Base-by-base conservation (phyloP, 64 coral and sea anemone genomes). In the Porites australiensis region DNA sequence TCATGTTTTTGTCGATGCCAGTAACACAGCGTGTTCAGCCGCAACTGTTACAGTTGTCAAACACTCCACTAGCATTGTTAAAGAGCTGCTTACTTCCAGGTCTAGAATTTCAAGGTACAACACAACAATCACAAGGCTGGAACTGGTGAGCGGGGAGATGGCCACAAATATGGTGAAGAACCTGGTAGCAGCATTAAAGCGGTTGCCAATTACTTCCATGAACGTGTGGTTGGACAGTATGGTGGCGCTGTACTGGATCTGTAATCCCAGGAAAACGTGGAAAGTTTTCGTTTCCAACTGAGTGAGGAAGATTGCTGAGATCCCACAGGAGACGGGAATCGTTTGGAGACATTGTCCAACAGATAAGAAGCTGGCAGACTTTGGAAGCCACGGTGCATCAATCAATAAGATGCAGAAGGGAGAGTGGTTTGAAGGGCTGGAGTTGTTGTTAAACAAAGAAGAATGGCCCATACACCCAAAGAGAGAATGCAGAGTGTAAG, bases 171-270 rank as follows among this genome's bases (percentile, higher is more conserved):
- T 89, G 23, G 74, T 18, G n/a, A 77, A 86, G 75, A 93, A 93
- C 27, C 46, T 93, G 5, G 15, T 51, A 20, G 20, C 50, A 0
- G 84, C 92, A 37, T 21, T 88, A 47, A 60, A 82, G 55, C 9
- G 37, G 49, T 84, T 44, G 87, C 87, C 68, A 27, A 63, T 94
- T 15, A 0, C 21, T 15, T 77, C 68, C 19, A 53, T 67, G 50
- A 94, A 86, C 27, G 67, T 85, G 15, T 94, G 77, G 93, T 89
- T 94, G 93, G 93, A 94, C 87, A 95, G 93, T 63, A 78, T 95
- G 52, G 80, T 90, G 13, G 93, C 93, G 18, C 50, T 95, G 5
- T 95, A 90, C 50, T 87, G 72, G 82, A 95, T 95, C 57, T 76
- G 74, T 15, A 95, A 87, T 65, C 82, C 88, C 11, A 88, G 93